A percentile compares a stretch with the other conserved stretches of the same genome.
Conservation (phyloP, 2,113 vertebrate species). For the Procapra przewalskii region DNA sequence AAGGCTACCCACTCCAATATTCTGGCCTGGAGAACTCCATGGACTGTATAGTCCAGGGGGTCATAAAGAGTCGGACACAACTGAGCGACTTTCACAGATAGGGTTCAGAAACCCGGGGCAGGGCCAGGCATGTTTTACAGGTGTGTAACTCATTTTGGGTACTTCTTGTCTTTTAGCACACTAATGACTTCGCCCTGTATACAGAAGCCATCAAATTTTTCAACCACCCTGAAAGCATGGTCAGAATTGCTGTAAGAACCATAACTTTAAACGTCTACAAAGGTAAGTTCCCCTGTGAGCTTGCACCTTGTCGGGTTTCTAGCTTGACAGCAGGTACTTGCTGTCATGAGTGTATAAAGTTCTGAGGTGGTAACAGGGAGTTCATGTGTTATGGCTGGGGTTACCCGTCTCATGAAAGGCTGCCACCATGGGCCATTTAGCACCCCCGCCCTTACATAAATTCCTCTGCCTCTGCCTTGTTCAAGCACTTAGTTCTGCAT, state of each 20-base stretch:
- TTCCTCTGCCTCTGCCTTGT: background rate
- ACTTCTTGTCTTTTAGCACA: conserved; percentile 91
- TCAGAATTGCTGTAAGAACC: conserved; percentile 97
- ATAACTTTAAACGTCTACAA: conserved; percentile 99
- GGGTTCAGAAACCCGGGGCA: background rate
- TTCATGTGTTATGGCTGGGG: too few species aligned
- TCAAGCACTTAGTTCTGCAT: background rate
- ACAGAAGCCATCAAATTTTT: conserved; percentile 99
- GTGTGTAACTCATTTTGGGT: conserved; percentile 58
- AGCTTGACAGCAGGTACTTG: background rate
- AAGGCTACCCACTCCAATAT: background rate
- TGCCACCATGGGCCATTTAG: background rate
- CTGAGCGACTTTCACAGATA: background rate
- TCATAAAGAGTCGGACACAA: background rate
- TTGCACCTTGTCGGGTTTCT: background rate
- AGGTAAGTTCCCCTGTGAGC: conserved; percentile 84
- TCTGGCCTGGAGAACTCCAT: background rate
- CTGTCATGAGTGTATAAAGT: background rate
- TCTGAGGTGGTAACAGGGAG: background rate
- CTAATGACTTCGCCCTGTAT: conserved; percentile 99
- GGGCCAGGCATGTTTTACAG: background rate
- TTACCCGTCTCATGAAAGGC: background rate
- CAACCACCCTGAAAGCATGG: conserved; percentile 99
- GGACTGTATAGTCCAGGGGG: background rate
- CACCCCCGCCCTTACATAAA: background rate